These are phyloP conservation scores for Oenanthe melanoleuca DNA, from an alignment of 2,113 vertebrate genomes.

Conservation along the genomic window DNA sequence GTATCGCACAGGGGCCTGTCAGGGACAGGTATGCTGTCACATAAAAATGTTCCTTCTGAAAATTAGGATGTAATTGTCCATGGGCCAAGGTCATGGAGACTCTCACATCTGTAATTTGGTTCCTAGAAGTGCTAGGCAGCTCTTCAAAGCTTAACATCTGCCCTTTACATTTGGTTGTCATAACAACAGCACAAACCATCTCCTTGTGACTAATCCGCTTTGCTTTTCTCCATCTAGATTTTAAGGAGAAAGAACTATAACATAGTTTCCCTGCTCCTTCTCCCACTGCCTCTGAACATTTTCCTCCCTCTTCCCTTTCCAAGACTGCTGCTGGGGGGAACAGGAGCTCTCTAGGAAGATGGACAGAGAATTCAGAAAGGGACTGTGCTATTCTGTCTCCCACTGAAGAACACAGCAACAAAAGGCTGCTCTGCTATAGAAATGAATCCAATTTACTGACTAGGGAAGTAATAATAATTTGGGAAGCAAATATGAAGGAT, in stretches of 20 bases:
- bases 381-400: background rate
- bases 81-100: background rate
- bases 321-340: background rate
- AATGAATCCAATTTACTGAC: background rate
- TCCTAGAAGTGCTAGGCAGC: constrained; percentile 14
- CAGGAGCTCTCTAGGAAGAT: background rate
- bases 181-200: constrained; percentile 28
- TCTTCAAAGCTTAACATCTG: background rate
- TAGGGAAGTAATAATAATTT: background rate
- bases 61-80: background rate
- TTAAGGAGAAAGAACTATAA: background rate
- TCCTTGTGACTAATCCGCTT: constrained; percentile 1
- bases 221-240: background rate
- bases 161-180: background rate
- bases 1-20: background rate
- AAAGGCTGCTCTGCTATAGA: background rate
- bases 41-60: background rate
- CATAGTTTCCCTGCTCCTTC: background rate
- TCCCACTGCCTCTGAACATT: background rate
- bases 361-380: background rate
- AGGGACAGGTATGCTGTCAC: background rate
- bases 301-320: background rate
- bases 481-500: background rate
- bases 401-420: background rate
- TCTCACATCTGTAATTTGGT: background rate